Evolutionary conservation across 92 coral and sea anemone genomes (phyloP).

Genomic region (Desmophyllum pertusum): DNA sequence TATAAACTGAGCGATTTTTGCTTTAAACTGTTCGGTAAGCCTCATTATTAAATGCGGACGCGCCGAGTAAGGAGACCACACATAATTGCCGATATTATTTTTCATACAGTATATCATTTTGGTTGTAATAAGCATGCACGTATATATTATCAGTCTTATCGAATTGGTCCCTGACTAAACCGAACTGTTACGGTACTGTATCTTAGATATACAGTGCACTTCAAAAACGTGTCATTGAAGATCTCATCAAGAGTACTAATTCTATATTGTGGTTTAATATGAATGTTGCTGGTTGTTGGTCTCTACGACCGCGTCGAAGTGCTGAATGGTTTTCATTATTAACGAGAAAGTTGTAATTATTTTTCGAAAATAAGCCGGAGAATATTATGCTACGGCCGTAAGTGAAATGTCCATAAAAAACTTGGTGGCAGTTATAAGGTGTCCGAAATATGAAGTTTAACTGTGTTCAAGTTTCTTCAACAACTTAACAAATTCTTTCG

Average conservation of each 20-base stretch:
- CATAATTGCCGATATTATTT: too few species aligned
- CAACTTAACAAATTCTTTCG: not conserved
- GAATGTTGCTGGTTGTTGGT: not conserved
- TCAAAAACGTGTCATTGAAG: not conserved
- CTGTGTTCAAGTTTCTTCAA: not conserved
- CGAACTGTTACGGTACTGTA: not conserved
- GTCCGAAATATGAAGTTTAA: not conserved
- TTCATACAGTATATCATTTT: too few species aligned
- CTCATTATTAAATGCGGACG: too few species aligned
- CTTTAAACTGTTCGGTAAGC: too few species aligned
- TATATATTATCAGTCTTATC: too few species aligned
- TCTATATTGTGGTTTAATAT: not conserved
- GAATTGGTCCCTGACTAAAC: not conserved
- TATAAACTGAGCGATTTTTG: too few species aligned
- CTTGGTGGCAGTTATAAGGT: not conserved
- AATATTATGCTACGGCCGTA: not conserved
- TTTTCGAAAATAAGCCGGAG: not conserved
- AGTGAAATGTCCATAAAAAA: not conserved
- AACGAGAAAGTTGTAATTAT: not conserved
- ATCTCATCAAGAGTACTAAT: too few species aligned
- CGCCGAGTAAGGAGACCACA: too few species aligned
- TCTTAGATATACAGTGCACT: not conserved
- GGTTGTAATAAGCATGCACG: too few species aligned
- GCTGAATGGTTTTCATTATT: not conserved
- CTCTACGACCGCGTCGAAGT: not conserved